These are phyloP conservation scores for Oscheius sp. DNA, from an alignment of 2,888 invertebrate genomes.

Conservation along the genomic window DNA sequence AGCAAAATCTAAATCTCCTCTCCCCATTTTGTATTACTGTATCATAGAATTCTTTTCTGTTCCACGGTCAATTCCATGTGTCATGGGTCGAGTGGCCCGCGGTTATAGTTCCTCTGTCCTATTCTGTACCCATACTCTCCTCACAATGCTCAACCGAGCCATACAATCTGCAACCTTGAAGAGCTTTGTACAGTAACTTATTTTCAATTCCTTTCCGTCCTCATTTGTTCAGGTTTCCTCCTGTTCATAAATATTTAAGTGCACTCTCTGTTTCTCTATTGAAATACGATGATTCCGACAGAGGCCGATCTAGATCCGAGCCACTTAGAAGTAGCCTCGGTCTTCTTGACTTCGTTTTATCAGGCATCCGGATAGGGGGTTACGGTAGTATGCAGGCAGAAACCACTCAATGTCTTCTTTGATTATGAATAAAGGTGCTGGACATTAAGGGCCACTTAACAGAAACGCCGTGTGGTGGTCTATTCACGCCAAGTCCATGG, in stretches of 20 bases:
- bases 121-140: not conserved
- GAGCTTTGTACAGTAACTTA: constrained; percentile 31
- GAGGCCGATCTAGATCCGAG: constrained; percentile 3
- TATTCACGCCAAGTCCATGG: constrained; percentile 26
- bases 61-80: constrained; percentile 31
- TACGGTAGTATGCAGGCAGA: constrained; percentile 25
- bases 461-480: constrained; percentile 33
- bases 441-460: constrained; percentile 35
- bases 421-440: constrained; percentile 37
- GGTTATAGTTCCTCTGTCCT: constrained; percentile 10
- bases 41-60: constrained; percentile 14
- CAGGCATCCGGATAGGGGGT: constrained; percentile 12
- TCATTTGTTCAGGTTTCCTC: constrained; percentile 4
- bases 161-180: constrained; percentile 1
- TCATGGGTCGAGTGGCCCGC: constrained; percentile 33
- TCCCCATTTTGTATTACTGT: not conserved
- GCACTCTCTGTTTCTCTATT: constrained; percentile 3
- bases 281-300: not conserved
- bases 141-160: constrained; percentile 28
- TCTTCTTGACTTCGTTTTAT: constrained; percentile 18
- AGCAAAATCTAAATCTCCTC: constrained; percentile 14
- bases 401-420: constrained; percentile 33
- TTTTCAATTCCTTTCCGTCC: constrained; percentile 2
- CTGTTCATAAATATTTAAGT: constrained; percentile 24
- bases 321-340: constrained; percentile 22